These are phyloP conservation scores for Acanthopleura granulata DNA, from an alignment of 2,888 invertebrate species.

Conservation along the genomic window DNA sequence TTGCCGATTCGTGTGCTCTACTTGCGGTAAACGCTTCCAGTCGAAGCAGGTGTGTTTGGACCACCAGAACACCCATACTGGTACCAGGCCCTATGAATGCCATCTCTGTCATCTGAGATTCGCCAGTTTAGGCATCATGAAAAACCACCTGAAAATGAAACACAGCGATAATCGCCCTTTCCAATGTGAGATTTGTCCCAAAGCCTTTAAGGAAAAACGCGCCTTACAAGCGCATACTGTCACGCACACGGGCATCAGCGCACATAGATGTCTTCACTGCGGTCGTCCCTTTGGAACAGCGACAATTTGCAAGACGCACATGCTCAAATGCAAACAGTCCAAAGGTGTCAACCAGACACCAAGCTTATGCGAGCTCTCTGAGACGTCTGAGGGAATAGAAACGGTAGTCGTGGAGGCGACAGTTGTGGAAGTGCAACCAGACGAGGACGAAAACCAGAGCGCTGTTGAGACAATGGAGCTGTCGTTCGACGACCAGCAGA, in stretches of 20 bases:
- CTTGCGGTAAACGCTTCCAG: slow-evolving; percentile 43
- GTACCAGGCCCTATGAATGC: slow-evolving; percentile 47
- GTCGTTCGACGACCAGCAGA: too few relatives aligned
- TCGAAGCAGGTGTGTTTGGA: slow-evolving; percentile 43
- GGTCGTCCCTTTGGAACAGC: slow-evolving; percentile 38
- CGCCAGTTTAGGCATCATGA: slow-evolving; percentile 46
- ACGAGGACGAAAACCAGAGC: background rate
- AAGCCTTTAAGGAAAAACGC: slow-evolving; percentile 47
- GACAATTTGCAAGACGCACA: slow-evolving; percentile 39
- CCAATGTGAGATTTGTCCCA: slow-evolving; percentile 44
- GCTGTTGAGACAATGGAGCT: too few relatives aligned
- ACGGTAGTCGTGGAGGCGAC: too few relatives aligned
- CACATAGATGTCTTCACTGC: slow-evolving; percentile 40
- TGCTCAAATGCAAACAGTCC: slow-evolving; percentile 38
- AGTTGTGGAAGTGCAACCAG: background rate
- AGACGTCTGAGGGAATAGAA: background rate
- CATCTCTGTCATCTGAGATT: slow-evolving; percentile 43
- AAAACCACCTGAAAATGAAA: slow-evolving; percentile 44
- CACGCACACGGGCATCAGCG: slow-evolving; percentile 45
- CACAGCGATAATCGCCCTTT: slow-evolving; percentile 47
- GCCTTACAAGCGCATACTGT: slow-evolving; percentile 43
- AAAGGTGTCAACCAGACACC: background rate
- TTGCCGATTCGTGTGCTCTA: slow-evolving; percentile 42
- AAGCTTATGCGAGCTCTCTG: background rate
- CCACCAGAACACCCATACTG: slow-evolving; percentile 55